A percentile compares a stretch with the other conserved stretches of the same genome.
Evolutionary conservation across 2,888 invertebrate genomes (phyloP).

Genomic region (Eueremaeus valkanovi): DNA sequence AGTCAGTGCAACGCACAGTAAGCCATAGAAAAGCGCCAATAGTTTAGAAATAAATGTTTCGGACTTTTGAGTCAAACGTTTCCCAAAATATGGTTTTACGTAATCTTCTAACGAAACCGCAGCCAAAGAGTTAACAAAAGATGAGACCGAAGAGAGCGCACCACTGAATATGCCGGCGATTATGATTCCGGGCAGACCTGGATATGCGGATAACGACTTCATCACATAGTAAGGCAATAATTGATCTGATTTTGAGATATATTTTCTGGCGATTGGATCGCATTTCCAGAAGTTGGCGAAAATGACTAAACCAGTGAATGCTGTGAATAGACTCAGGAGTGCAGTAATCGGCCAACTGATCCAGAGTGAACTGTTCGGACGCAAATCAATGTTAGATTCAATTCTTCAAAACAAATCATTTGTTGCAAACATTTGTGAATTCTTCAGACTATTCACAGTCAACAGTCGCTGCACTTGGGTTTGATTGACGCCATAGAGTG

Average conservation of each 20-base stretch:
- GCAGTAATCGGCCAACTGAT: constrained; percentile 74
- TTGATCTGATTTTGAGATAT: constrained; percentile 68
- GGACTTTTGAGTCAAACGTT: not conserved
- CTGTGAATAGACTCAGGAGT: constrained; percentile 66
- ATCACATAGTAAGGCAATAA: constrained; percentile 56
- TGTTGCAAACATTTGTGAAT: constrained; percentile 48
- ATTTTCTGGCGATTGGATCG: constrained; percentile 66
- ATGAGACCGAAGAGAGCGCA: constrained; percentile 84
- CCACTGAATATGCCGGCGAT: constrained; percentile 89
- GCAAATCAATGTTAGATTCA: not conserved
- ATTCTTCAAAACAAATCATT: too few relatives aligned
- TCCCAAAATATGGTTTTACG: constrained; percentile 55
- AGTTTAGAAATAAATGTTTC: constrained; percentile 39
- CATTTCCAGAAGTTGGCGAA: constrained; percentile 77
- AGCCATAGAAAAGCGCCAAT: constrained; percentile 68
- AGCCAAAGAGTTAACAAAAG: constrained; percentile 81
- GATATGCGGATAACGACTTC: constrained; percentile 56
- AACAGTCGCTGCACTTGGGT: constrained; percentile 63
- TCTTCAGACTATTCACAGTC: constrained; percentile 52
- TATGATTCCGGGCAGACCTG: constrained; percentile 81
- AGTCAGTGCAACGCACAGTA: constrained; percentile 72
- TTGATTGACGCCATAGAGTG: constrained; percentile 82
- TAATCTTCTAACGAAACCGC: constrained; percentile 88
- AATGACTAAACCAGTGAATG: constrained; percentile 72
- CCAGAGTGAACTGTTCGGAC: constrained; percentile 67